These are phyloP conservation scores for Nilaparvata lugens DNA, from an alignment of 1,140 invertebrate species.

Conservation along the genomic window DNA sequence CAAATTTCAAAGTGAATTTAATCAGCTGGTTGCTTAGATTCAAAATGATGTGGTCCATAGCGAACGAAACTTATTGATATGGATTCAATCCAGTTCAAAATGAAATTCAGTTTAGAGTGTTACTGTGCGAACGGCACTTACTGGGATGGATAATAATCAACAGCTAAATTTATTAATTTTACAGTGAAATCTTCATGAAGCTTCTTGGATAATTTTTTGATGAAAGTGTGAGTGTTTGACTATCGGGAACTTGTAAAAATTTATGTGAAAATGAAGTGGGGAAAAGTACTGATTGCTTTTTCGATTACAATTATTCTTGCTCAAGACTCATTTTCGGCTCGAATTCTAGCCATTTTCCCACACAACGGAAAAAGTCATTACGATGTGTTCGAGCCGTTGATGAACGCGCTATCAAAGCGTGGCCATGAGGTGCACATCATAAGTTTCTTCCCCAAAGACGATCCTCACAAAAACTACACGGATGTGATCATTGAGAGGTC, in stretches of 20 bases:
- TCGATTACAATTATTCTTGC: no score
- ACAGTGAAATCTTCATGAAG: no score
- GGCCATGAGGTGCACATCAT: constrained; percentile 32
- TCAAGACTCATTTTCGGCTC: background rate
- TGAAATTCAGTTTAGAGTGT: no score
- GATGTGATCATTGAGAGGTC: constrained; percentile 33
- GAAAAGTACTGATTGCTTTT: background rate
- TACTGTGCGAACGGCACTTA: no score
- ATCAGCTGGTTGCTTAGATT: no score
- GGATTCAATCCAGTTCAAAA: no score
- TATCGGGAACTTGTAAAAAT: background rate
- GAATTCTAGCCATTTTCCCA: constrained; percentile 31
- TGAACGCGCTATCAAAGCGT: constrained; percentile 27
- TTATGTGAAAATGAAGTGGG: background rate
- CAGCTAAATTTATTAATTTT: no score
- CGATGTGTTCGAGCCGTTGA: constrained; percentile 29
- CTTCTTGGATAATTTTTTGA: background rate
- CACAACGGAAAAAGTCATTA: constrained; percentile 32
- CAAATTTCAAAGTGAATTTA: no score
- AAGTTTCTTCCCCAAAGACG: constrained; percentile 38
- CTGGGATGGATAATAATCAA: no score
- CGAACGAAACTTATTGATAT: no score
- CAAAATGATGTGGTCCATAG: no score
- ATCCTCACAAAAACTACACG: constrained; percentile 39
- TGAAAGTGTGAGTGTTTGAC: background rate